Base-by-base conservation (phyloP, 2,888 invertebrate species). In the Agrochola lota region DNA sequence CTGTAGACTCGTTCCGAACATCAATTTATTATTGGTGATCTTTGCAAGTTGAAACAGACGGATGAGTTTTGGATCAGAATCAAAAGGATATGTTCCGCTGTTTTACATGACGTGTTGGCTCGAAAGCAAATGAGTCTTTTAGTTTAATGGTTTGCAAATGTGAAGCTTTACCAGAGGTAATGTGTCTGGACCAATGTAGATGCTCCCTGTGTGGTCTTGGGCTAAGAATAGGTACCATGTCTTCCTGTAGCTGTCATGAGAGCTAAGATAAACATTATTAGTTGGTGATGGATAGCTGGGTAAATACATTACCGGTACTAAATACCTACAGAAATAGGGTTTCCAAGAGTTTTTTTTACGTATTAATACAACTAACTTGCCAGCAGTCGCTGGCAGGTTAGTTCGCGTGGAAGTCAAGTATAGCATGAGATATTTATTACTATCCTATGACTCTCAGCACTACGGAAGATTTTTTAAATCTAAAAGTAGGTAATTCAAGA, bases 11-110 rank as follows among this genome's bases (percentile, higher is more conserved):
- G 11, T 23, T 20, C 8, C 15, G 52, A 83, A 67, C 55, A 57
- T 71, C n/a, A 64, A 75, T 83, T 80, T 46, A 76, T 76, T 70
- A 72, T 66, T 59, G 57, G 60, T 77, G 62, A 80, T 78, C 49
- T 67, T 78, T 69, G 17, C 59, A 23, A 71, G n/a, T 60, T 64
- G 68, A 77, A 77, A 63, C 52, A 60, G 83, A 85, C 43, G 40
- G 23, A 73, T 72, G 69, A 52, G 57, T 59, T 77, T 83, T 84
- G 86, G 86, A 84, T 85, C 78, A 70, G 62, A 70, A 67, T 85
- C 78, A 85, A 85, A 82, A 35, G 74, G 55, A 59, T 57, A 84
- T 74, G 62, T 60, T 52, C n/a, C 7, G 7, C 46, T 55, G 69
- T 52, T n/a, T 6, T 40, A 70, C 57, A 77, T 17, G 62, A 78